Base-by-base conservation (phyloP, 2,888 invertebrate genomes). In the Lepidochitona cinerea region DNA sequence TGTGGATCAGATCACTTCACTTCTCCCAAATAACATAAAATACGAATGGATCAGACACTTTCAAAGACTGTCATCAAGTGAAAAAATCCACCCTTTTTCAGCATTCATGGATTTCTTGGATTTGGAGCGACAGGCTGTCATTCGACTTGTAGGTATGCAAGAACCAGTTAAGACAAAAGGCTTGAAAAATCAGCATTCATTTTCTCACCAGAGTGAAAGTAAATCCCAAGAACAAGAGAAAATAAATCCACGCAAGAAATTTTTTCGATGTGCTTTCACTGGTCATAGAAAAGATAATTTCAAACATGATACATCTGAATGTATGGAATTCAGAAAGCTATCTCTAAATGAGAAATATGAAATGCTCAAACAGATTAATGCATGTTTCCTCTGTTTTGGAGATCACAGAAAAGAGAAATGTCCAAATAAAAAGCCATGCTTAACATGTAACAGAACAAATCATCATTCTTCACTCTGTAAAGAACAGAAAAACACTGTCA, bases 31-130 rank as follows among this genome's bases (percentile, higher is more conserved):
- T 7, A 9, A 68, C 41, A 3, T 68, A 1, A 68, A 41, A 23
- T 68, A n/a, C 41, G 68, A 68, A 41, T 68, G 68, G 49, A 68
- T 68, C 2, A 23, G 68, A 49, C n/a, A n/a, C n/a, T n/a, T n/a
- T n/a, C n/a, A n/a, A n/a, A n/a, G n/a, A n/a, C n/a, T n/a, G n/a
- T n/a, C n/a, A n/a, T n/a, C n/a, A n/a, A n/a, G n/a, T n/a, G n/a
- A 49, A n/a, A 68, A 32, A 52, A 14, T 49, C 5, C 29, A 26
- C 2, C 68, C 68, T 9, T 68, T 68, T 32, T 29, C 32, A 6
- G 29, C 68, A 41, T 68, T 68, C 68, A 68, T 68, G 68, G 26
- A 49, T 14, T 68, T 49, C 18, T n/a, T 68, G 7, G 52, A 68
- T 18, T 5, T 6, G 18, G 68, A 68, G 18, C 0, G 68, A 49